Conservation (phyloP, 2,888 invertebrate species). For the Clivina fossor region DNA sequence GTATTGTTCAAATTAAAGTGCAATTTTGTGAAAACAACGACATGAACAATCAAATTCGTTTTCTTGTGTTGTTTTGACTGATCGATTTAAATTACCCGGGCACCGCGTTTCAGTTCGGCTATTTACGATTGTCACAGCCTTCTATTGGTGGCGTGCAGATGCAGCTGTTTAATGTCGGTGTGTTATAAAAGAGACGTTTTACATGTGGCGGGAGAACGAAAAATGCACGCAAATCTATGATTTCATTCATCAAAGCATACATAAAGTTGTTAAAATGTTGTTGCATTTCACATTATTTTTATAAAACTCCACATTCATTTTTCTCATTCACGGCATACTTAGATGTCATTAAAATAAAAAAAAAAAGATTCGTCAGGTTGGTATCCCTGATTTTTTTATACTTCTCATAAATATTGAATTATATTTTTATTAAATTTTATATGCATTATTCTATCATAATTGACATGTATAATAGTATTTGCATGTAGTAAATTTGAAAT, state of each 20-base stretch:
- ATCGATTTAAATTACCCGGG: conserved; percentile 52
- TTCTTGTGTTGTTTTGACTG: conserved; percentile 16
- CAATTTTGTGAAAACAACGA: conserved; percentile 13
- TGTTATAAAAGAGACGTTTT: conserved; percentile 42
- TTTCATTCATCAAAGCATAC: conserved; percentile 6
- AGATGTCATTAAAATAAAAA: conserved; percentile 32
- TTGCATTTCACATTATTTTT: conserved; percentile 2
- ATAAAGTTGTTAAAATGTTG: conserved; percentile 7
- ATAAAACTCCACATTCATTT: conserved; percentile 13
- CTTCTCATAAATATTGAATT: conserved; percentile 28
- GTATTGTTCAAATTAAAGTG: conserved; percentile 18
- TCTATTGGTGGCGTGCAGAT: conserved; percentile 54
- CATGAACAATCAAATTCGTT: conserved; percentile 3
- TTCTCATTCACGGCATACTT: conserved; percentile 23
- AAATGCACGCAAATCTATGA: conserved; percentile 14
- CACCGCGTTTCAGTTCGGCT: conserved; percentile 50
- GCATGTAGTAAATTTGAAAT: background rate
- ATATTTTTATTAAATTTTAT: conserved; percentile 23
- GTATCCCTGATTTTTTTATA: conserved; percentile 29
- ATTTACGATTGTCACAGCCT: conserved; percentile 53
- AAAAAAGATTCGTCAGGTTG: conserved; percentile 28
- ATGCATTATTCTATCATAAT: conserved; percentile 4
- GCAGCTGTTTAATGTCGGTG: conserved; percentile 52
- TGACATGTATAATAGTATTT: background rate
- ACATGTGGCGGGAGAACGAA: conserved; percentile 43